Conservation (phyloP, 2,888 invertebrate species). For the Pandemis cinnamomeana region DNA sequence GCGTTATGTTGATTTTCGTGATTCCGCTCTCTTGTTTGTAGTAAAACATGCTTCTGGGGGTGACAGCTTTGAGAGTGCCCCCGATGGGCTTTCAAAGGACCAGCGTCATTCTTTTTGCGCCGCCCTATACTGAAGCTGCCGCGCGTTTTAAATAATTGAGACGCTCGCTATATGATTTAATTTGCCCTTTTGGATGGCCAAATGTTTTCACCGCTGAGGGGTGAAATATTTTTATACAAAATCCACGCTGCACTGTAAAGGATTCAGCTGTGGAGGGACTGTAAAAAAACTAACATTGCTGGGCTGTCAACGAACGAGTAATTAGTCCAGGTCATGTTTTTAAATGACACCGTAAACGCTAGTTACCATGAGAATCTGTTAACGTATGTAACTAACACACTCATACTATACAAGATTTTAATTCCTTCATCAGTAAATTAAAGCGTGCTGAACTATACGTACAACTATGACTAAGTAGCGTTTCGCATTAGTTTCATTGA, state of each 20-base stretch:
- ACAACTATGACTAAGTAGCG: too few relatives aligned
- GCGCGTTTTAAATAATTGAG: slow-evolving; percentile 81
- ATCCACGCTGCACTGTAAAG: slow-evolving; percentile 48
- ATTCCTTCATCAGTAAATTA: neutral
- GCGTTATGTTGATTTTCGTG: slow-evolving; percentile 50
- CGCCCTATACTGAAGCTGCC: slow-evolving; percentile 67
- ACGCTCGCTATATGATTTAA: slow-evolving; percentile 80
- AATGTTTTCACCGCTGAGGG: slow-evolving; percentile 61
- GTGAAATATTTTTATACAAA: slow-evolving; percentile 58
- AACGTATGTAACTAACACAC: too few relatives aligned
- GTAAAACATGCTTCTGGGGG: slow-evolving; percentile 75
- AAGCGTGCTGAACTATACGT: neutral
- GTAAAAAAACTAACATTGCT: slow-evolving; percentile 28
- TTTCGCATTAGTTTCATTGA: too few relatives aligned
- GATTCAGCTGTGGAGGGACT: slow-evolving; percentile 47
- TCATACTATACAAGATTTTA: neutral
- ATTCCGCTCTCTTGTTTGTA: slow-evolving; percentile 64
- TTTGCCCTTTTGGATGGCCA: slow-evolving; percentile 74
- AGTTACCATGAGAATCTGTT: too few relatives aligned
- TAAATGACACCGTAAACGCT: neutral
- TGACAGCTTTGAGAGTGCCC: slow-evolving; percentile 81
- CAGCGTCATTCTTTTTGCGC: slow-evolving; percentile 77
- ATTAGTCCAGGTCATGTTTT: slow-evolving; percentile 22
- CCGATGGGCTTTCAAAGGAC: slow-evolving; percentile 81
- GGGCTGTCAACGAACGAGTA: slow-evolving; percentile 1